Evolutionary conservation across 2,888 invertebrate genomes (phyloP).

Genomic region (Nematopogon swammerdamellus): DNA sequence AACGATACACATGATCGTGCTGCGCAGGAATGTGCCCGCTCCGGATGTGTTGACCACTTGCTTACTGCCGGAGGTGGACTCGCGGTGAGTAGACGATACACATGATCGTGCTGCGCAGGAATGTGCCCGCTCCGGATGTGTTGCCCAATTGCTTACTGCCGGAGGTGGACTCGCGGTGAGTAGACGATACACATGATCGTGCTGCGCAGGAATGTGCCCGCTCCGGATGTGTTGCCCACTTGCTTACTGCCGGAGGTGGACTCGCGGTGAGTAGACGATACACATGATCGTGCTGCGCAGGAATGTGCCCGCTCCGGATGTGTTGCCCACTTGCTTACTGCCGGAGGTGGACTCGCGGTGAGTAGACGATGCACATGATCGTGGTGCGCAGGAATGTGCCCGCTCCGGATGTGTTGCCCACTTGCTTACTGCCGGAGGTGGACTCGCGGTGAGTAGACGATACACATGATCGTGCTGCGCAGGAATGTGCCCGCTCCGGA

Average conservation of each 20-base stretch:
- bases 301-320: constrained; percentile 84
- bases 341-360: constrained; percentile 47
- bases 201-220: constrained; percentile 82
- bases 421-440: constrained; percentile 65
- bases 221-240: constrained; percentile 80
- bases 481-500: constrained; percentile 90
- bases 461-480: constrained; percentile 93
- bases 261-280: constrained; percentile 65
- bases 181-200: constrained; percentile 97
- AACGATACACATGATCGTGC: constrained; percentile 96
- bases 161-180: constrained; percentile 30
- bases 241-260: constrained; percentile 65
- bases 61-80: constrained; percentile 61
- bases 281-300: constrained; percentile 92
- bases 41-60: constrained; percentile 79
- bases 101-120: constrained; percentile 87
- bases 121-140: constrained; percentile 82
- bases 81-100: constrained; percentile 76
- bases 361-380: constrained; percentile 91
- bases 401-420: constrained; percentile 79
- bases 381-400: constrained; percentile 89
- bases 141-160: constrained; percentile 78
- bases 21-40: constrained; percentile 86
- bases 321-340: constrained; percentile 73
- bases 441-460: constrained; percentile 54